Percentiles rank a stretch among this genome's conserved stretches.
Conservation (phyloP, 2,888 invertebrate species). For the Polia nebulosa region DNA sequence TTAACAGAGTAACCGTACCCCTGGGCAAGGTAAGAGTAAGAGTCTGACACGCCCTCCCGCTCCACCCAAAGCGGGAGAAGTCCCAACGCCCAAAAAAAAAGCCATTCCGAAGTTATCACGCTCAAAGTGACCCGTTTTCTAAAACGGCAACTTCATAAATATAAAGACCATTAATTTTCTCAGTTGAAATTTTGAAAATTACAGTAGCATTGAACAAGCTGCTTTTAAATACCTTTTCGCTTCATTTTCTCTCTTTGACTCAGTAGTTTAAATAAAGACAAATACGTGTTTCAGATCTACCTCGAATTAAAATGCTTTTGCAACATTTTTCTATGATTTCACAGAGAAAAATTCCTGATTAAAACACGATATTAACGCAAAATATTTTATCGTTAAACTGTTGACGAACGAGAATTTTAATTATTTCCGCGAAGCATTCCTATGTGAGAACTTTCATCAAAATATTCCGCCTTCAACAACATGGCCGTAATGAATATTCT, state of each 20-base stretch:
- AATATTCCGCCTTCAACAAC: slow-evolving; percentile 20
- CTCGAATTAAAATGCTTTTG: neutral
- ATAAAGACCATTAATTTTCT: too few species aligned
- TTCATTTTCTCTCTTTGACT: neutral
- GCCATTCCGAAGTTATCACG: too few species aligned
- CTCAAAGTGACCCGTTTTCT: too few species aligned
- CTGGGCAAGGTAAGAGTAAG: too few species aligned
- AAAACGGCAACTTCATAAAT: too few species aligned
- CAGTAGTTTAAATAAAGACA: neutral
- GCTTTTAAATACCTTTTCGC: neutral
- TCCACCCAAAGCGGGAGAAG: too few species aligned
- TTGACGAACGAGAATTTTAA: slow-evolving; percentile 10
- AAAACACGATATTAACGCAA: slow-evolving; percentile 8
- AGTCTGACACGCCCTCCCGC: too few species aligned
- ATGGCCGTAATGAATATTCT: slow-evolving; percentile 6
- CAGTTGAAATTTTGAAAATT: neutral
- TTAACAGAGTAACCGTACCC: too few species aligned
- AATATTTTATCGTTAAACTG: slow-evolving; percentile 13
- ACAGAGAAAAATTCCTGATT: neutral
- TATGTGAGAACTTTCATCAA: slow-evolving; percentile 20
- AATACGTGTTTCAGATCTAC: neutral
- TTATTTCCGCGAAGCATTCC: slow-evolving; percentile 21
- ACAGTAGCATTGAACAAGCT: neutral
- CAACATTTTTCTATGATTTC: neutral
- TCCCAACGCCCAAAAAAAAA: too few species aligned